Conservation (phyloP, 2,888 invertebrate genomes). For the Cosmia trapezina region DNA sequence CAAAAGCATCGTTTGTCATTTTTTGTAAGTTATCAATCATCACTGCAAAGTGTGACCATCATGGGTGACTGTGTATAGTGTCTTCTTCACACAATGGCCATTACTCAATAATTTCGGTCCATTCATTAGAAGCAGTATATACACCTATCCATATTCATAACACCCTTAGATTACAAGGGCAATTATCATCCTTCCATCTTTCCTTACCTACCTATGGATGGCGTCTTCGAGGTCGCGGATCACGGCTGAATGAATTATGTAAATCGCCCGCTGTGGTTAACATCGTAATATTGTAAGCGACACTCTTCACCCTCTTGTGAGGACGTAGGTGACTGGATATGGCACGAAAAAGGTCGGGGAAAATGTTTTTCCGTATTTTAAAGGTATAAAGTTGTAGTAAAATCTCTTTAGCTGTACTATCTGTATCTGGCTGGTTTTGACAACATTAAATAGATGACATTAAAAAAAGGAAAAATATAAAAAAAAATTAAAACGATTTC, state of each 20-base stretch:
- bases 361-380: too few species aligned
- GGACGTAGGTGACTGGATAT: conserved; percentile 48
- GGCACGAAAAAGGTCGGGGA: too few species aligned
- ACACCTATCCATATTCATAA: conserved; percentile 35
- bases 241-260: conserved; percentile 85
- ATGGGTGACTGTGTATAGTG: background rate
- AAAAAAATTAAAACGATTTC: too few species aligned
- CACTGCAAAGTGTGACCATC: background rate
- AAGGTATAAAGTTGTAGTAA: background rate
- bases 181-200: conserved; percentile 71
- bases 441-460: too few species aligned
- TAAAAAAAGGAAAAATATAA: too few species aligned
- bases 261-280: conserved; percentile 88
- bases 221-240: conserved; percentile 66
- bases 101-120: background rate
- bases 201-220: conserved; percentile 62
- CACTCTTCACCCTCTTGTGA: conserved; percentile 77
- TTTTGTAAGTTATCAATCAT: background rate
- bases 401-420: too few species aligned
- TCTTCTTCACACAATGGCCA: too few species aligned
- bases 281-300: conserved; percentile 90
- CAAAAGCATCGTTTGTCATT: background rate
- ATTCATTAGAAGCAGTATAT: background rate
- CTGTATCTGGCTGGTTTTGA: too few species aligned
- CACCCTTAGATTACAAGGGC: conserved; percentile 68